Evolutionary conservation across 2,888 invertebrate species (phyloP), one percentile per base, ranked within the genome.

Genomic region (Cecidostiba fungosa): DNA sequence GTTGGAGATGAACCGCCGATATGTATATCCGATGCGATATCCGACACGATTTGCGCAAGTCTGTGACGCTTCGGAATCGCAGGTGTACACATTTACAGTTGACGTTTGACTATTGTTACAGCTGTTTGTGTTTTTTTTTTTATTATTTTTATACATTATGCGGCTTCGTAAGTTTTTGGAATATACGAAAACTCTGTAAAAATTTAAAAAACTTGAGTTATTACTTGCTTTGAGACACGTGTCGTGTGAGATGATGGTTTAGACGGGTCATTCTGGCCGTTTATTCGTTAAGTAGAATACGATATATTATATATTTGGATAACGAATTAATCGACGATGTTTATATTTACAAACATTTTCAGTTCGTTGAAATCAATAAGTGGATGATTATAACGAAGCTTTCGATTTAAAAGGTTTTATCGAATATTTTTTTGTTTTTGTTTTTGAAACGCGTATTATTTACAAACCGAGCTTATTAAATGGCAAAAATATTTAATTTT

Each of bases 331-430:
- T 62, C 70, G 39, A n/a, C 19, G 39, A 39, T 19, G 73, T 59
- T 47, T 73, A 47, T 74, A 82, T 82, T 82, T 74, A 74, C 81
- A 74, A 76, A 73, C 50, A 47, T 80, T 54, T 62, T 39, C 12
- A 16, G n/a, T 12, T 39, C 73, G 16, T 73, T 26, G n/a, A 36
- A 23, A 73, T 39, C 26, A 66, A 47, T 43, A 47, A 47, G 43
- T 47, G 26, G 66, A 66, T 14, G 2, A 1, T 19, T 26, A 54
- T 62, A 62, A 62, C 62, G 26, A 29, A 66, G 66, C 29, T 12
- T 66, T 26, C 66, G 66, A 66, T 26, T 66, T 4, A 26, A 12
- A 29, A 2, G 3, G 23, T 66, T 26, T 66, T 26, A 66, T 59
- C 23, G 29, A 66, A 66, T 66, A 66, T 10, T 62, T 14, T 10